Conservation (phyloP, 2,113 vertebrate genomes). For the Trogon surrucura region DNA sequence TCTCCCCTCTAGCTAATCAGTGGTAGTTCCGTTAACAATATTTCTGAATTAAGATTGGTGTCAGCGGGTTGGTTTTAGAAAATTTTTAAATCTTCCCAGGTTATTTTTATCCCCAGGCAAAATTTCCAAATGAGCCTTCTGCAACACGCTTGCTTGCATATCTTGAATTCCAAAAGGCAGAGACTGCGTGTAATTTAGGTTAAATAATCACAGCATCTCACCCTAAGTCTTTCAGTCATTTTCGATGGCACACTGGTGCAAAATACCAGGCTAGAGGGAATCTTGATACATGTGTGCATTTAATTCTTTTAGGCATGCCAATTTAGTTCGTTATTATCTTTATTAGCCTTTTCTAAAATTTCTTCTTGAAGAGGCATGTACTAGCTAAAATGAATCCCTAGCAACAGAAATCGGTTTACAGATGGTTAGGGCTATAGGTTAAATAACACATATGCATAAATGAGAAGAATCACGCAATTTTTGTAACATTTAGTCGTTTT, state of each 20-base stretch:
- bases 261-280: slow-evolving; percentile 13
- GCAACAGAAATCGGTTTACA: slow-evolving; percentile 31
- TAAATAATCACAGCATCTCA: slow-evolving; percentile 8
- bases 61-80: slow-evolving; percentile 59
- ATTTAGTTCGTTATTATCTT: slow-evolving; percentile 45
- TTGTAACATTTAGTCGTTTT: slow-evolving; percentile 22
- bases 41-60: slow-evolving; percentile 53
- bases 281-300: not conserved
- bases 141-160: not conserved
- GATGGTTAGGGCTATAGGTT: slow-evolving; percentile 45
- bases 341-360: slow-evolving; percentile 14
- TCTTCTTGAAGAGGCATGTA: not conserved
- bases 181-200: not conserved
- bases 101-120: slow-evolving; percentile 52
- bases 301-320: slow-evolving; percentile 36
- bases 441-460: not conserved
- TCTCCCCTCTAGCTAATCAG: slow-evolving; percentile 33
- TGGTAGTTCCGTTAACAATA: slow-evolving; percentile 49
- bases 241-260: slow-evolving; percentile 22
- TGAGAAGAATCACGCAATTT: not conserved
- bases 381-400: slow-evolving; percentile 28
- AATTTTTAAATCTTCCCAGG: slow-evolving; percentile 43
- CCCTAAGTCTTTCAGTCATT: slow-evolving; percentile 4
- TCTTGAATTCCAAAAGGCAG: slow-evolving; percentile 19
- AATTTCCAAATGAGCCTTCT: slow-evolving; percentile 30